A percentile compares a stretch with the other conserved stretches of the same genome.
phyloP scores from a whole-genome alignment of 2,888 invertebrate species.

The Acleris sparsana region DNA sequence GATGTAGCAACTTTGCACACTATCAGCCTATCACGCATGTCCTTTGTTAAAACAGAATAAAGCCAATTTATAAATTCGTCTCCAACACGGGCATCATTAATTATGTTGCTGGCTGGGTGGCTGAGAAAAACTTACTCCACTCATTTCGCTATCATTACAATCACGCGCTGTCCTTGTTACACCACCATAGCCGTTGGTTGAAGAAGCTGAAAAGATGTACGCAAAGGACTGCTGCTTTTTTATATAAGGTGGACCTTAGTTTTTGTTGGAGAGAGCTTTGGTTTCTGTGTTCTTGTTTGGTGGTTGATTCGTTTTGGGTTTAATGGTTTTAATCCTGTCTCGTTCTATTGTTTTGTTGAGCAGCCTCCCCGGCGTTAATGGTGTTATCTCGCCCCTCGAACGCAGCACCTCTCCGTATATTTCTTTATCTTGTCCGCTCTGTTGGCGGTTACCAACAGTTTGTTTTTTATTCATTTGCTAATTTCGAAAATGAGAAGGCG shows the following conservation, averaged over 20 bases:
- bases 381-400: conserved; percentile 80
- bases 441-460: conserved; percentile 72
- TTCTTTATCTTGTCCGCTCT: conserved; percentile 82
- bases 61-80: conserved; percentile 83
- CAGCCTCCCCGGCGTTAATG: conserved; percentile 80
- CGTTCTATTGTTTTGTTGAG: conserved; percentile 72
- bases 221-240: conserved; percentile 21
- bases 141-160: conserved; percentile 80
- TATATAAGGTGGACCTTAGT: conserved; percentile 6
- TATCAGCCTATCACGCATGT: conserved; percentile 72
- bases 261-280: conserved; percentile 25
- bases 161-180: conserved; percentile 70
- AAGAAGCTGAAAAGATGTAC: conserved; percentile 40
- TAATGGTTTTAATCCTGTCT: conserved; percentile 49
- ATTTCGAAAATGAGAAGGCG: conserved; percentile 82
- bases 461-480: conserved; percentile 81
- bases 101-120: conserved; percentile 84
- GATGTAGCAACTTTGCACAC: conserved; percentile 57
- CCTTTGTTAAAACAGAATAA: conserved; percentile 77
- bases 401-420: conserved; percentile 83
- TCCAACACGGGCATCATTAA: conserved; percentile 80
- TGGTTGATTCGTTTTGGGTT: conserved; percentile 31
- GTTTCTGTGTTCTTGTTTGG: conserved; percentile 27
- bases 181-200: conserved; percentile 47
- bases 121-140: conserved; percentile 83